Percentiles rank a stretch among this genome's conserved stretches.
These are phyloP conservation scores for Cynocephalus volans DNA, from an alignment of 2,113 vertebrate genomes.

Conservation along the genomic window DNA sequence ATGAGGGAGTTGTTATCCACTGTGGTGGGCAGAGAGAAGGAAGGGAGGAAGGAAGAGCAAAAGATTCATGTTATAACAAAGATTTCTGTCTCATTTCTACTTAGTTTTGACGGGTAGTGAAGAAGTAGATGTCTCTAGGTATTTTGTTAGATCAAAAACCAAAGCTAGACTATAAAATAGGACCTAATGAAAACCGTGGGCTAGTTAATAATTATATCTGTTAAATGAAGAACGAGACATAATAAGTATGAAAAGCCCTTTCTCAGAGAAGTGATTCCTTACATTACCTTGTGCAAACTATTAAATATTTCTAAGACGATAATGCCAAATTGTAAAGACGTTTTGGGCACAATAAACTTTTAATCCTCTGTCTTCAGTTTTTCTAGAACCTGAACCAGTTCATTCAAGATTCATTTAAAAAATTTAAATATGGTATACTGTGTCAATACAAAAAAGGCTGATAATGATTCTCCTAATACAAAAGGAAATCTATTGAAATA, in stretches of 20 bases:
- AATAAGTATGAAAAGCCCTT: conserved; percentile 47
- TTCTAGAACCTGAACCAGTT: conserved; percentile 76
- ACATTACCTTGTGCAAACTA: conserved; percentile 53
- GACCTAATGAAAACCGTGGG: not conserved
- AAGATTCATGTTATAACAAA: not conserved
- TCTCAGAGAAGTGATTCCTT: conserved; percentile 70
- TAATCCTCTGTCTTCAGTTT: conserved; percentile 81
- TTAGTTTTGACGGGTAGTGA: not conserved
- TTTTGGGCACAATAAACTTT: conserved; percentile 78
- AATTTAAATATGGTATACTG: conserved; percentile 66
- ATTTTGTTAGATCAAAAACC: conserved; percentile 48
- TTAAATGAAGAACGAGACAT: conserved; percentile 64
- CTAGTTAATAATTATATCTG: conserved; percentile 42
- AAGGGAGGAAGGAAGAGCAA: not conserved
- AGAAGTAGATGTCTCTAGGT: not conserved
- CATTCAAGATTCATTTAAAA: conserved; percentile 76
- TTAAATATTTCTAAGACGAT: conserved; percentile 81
- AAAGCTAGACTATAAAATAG: not conserved
- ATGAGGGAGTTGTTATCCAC: not conserved
- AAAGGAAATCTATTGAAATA: conserved; percentile 70
- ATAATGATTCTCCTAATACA: conserved; percentile 33
- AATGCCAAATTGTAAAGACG: conserved; percentile 80
- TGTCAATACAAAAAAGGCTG: conserved; percentile 36
- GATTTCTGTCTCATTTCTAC: not conserved
- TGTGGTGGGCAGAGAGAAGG: not conserved